A percentile compares a stretch with the other conserved stretches of the same genome.
Evolutionary conservation across 2,888 invertebrate species (phyloP).

Genomic region (Drosophila peninsularis): DNA sequence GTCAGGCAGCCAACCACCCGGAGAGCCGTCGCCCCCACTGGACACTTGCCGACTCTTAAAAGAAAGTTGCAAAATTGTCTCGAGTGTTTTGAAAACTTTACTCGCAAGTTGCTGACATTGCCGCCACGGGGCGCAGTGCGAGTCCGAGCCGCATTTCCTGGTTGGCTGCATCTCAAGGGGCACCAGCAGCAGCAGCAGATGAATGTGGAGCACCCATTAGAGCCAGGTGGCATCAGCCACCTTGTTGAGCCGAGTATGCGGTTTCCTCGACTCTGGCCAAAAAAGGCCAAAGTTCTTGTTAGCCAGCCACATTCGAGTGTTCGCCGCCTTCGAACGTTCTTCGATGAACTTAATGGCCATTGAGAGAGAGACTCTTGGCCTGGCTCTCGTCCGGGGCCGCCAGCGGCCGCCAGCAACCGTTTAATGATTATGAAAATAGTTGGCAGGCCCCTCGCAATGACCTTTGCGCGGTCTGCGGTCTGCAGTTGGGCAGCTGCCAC

Average conservation of each 20-base stretch:
- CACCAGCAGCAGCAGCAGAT: constrained; percentile 12
- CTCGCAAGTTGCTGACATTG: constrained; percentile 43
- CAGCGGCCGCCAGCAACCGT: constrained; percentile 33
- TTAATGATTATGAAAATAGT: constrained; percentile 77
- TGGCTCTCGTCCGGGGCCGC: constrained; percentile 2
- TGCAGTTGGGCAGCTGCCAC: constrained; percentile 53
- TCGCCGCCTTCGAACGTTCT: constrained; percentile 64
- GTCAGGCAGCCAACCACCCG: not conserved
- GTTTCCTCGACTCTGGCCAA: constrained; percentile 37
- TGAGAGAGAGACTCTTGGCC: constrained; percentile 46
- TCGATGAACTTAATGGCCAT: constrained; percentile 79
- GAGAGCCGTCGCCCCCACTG: constrained; percentile 14
- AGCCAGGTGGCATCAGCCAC: constrained; percentile 58
- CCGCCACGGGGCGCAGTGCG: constrained; percentile 37
- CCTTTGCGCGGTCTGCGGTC: constrained; percentile 39
- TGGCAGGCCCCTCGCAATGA: constrained; percentile 64
- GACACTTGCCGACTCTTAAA: constrained; percentile 46
- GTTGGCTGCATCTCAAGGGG: constrained; percentile 64
- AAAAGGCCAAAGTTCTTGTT: constrained; percentile 52
- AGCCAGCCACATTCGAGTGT: constrained; percentile 48
- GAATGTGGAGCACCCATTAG: constrained; percentile 36
- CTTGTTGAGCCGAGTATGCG: constrained; percentile 74
- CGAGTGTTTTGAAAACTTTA: constrained; percentile 76
- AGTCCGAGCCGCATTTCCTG: constrained; percentile 68
- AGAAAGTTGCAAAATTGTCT: constrained; percentile 81